These are phyloP conservation scores for Cephus rjabovi DNA, from an alignment of 2,888 invertebrate species.

Conservation along the genomic window DNA sequence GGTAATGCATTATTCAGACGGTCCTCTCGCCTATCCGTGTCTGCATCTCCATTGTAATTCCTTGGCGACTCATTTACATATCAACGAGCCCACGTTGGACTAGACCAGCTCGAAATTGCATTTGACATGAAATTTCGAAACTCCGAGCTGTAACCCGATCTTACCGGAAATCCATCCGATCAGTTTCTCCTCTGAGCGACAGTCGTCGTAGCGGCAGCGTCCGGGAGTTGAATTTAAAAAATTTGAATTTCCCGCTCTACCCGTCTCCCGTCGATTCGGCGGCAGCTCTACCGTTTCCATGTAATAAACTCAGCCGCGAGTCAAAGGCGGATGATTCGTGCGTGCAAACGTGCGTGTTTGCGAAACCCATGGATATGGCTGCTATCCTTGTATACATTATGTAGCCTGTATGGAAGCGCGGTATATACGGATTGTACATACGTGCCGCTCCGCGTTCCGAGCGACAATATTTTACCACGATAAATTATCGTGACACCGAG, in stretches of 20 bases:
- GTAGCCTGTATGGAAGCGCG: neutral
- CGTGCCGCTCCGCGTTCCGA: conserved; percentile 14
- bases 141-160: conserved; percentile 14
- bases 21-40: conserved; percentile 53
- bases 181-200: neutral
- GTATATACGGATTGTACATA: neutral
- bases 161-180: neutral
- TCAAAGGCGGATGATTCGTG: neutral
- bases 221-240: neutral
- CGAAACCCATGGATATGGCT: neutral
- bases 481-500: conserved; percentile 51
- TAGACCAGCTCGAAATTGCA: conserved; percentile 45
- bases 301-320: neutral
- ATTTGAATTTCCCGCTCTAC: neutral
- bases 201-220: neutral
- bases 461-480: conserved; percentile 53
- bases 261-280: neutral
- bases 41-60: conserved; percentile 61
- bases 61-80: conserved; percentile 63
- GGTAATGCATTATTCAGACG: conserved; percentile 60
- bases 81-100: conserved; percentile 54
- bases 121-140: conserved; percentile 43
- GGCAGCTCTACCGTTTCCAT: neutral
- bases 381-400: neutral
- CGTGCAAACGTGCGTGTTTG: neutral